Conservation (phyloP, 2,888 invertebrate genomes). For the Crocallis elinguaria region DNA sequence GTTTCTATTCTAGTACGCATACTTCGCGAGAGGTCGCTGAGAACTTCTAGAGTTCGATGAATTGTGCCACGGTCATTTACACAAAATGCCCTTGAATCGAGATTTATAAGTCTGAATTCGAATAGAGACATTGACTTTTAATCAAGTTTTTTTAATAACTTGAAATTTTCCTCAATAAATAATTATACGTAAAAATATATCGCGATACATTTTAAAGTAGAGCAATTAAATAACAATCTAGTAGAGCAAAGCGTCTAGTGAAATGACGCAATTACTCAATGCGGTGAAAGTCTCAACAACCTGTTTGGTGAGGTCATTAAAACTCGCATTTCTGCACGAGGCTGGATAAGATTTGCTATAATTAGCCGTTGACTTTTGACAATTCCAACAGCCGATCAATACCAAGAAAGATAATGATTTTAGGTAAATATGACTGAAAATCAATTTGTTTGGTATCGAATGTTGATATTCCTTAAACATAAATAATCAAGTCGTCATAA, state of each 20-base stretch:
- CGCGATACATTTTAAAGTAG: constrained; percentile 11
- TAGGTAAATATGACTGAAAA: background rate
- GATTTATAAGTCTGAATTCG: constrained; percentile 11
- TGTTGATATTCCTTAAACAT: background rate
- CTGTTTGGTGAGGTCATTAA: constrained; percentile 29
- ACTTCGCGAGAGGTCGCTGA: constrained; percentile 27
- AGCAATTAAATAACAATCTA: constrained; percentile 29
- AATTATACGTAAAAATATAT: constrained; percentile 1
- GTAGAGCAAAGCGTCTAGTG: constrained; percentile 29
- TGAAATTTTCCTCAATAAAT: constrained; percentile 10
- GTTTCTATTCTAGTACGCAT: constrained; percentile 34
- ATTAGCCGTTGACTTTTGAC: too few species aligned
- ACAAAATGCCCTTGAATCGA: constrained; percentile 42
- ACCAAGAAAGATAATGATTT: background rate
- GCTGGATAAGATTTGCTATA: background rate
- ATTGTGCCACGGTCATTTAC: constrained; percentile 45
- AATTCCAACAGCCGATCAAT: too few species aligned
- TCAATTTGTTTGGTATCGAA: background rate
- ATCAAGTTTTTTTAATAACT: constrained; percentile 17
- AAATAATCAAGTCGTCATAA: constrained; percentile 23
- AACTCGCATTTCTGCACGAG: constrained; percentile 18
- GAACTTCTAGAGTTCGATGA: constrained; percentile 36
- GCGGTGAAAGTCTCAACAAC: constrained; percentile 39
- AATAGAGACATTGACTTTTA: constrained; percentile 15
- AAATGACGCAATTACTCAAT: constrained; percentile 33